Evolutionary conservation across 2,113 vertebrate species (phyloP).

Genomic region (Crotalus helleri): DNA sequence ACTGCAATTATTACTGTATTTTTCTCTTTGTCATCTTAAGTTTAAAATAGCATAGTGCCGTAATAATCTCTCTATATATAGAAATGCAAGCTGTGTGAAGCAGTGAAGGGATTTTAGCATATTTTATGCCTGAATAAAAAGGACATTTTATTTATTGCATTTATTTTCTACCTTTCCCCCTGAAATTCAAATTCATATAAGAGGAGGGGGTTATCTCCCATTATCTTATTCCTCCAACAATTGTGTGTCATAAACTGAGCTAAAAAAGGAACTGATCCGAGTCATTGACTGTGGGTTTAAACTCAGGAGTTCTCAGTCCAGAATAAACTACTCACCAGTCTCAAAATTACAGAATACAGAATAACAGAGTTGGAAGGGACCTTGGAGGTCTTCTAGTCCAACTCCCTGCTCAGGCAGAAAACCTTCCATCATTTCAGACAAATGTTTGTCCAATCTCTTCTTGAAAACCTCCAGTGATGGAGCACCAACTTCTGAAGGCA

Average conservation of each 20-base stretch:
- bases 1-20: neutral
- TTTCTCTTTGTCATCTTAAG: conserved; percentile 27
- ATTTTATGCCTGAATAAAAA: neutral
- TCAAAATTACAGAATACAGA: no score
- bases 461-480: neutral
- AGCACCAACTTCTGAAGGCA: neutral
- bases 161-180: neutral
- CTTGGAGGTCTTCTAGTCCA: neutral
- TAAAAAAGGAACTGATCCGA: neutral
- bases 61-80: neutral
- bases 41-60: neutral
- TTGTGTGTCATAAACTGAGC: neutral
- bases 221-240: neutral
- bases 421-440: neutral
- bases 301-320: neutral
- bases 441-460: neutral
- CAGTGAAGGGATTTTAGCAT: neutral
- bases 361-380: neutral
- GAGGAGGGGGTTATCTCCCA: neutral
- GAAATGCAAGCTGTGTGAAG: neutral
- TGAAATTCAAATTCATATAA: neutral
- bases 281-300: neutral
- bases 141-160: no score
- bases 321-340: neutral
- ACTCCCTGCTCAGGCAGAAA: neutral